These are phyloP conservation scores for Cebus imitator DNA, from an alignment of 2,113 vertebrate genomes.

Conservation along the genomic window DNA sequence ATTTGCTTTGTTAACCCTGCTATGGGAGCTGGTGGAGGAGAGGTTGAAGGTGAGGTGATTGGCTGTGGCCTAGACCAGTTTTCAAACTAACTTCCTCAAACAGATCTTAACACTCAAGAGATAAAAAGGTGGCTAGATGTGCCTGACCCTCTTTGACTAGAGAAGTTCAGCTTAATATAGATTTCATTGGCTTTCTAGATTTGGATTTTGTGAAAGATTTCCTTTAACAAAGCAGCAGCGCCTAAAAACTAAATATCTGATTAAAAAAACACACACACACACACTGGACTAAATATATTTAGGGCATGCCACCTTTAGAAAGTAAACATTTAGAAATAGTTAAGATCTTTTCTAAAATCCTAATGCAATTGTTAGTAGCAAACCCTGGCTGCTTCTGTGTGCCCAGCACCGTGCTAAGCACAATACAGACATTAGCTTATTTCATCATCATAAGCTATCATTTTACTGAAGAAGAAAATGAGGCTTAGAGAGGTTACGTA, in stretches of 20 bases:
- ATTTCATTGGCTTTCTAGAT: conserved; percentile 29
- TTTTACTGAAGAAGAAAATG: neutral
- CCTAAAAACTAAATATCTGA: conserved; percentile 1
- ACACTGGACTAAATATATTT: neutral
- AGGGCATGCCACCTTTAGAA: neutral
- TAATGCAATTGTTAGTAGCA: neutral
- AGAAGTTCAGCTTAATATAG: neutral
- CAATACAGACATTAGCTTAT: neutral
- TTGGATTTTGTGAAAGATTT: conserved; percentile 16
- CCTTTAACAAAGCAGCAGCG: conserved; percentile 9
- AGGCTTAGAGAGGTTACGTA: neutral
- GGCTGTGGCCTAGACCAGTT: neutral
- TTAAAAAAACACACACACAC: neutral
- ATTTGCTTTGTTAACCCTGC: neutral
- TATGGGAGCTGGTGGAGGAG: neutral
- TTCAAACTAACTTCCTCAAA: neutral
- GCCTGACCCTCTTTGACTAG: neutral
- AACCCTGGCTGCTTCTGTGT: neutral
- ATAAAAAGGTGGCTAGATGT: neutral
- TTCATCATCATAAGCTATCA: neutral
- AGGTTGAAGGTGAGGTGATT: neutral
- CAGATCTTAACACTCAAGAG: neutral
- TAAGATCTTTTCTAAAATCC: neutral
- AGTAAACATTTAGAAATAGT: neutral
- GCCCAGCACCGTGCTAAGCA: neutral